Percentiles rank a stretch among this genome's conserved stretches.
Evolutionary conservation across 2,113 vertebrate species (phyloP).

Genomic region (Anguilla rostrata): DNA sequence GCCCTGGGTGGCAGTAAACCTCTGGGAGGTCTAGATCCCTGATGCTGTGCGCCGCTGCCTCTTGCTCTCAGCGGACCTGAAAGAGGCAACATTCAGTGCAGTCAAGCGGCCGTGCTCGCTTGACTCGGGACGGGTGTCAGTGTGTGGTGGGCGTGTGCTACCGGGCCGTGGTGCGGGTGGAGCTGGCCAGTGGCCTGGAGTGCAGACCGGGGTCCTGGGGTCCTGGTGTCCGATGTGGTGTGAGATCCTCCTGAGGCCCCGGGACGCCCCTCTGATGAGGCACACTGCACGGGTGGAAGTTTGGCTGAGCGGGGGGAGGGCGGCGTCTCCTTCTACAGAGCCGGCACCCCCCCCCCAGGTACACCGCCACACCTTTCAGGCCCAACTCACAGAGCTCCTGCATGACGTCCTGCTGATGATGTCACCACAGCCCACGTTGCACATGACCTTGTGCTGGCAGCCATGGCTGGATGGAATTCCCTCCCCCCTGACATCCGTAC

Average conservation of each 20-base stretch:
- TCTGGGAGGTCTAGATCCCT: conserved; percentile 70
- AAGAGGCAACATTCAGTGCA: conserved; percentile 58
- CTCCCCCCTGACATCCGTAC: no score
- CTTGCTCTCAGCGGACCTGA: conserved; percentile 66
- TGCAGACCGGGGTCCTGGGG: conserved; percentile 66
- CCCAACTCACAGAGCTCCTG: conserved; percentile 67
- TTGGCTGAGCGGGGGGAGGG: conserved; percentile 62
- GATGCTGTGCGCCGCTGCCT: conserved; percentile 69
- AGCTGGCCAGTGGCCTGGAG: conserved; percentile 72
- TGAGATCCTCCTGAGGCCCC: conserved; percentile 69
- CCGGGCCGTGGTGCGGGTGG: conserved; percentile 65
- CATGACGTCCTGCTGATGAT: conserved; percentile 77
- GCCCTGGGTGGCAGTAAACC: conserved; percentile 61
- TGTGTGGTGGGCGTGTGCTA: conserved; percentile 72
- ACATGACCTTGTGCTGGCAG: conserved; percentile 53
- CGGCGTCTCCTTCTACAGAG: conserved; percentile 69
- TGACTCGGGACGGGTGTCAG: conserved; percentile 52
- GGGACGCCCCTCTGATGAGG: conserved; percentile 59
- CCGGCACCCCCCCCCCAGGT: conserved; percentile 62
- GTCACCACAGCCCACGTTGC: conserved; percentile 62
- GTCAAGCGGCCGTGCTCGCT: conserved; percentile 56
- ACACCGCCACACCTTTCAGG: conserved; percentile 69
- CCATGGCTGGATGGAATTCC: no score
- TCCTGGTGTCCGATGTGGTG: conserved; percentile 74
- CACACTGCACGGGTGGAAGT: conserved; percentile 64